Evolutionary conservation across 1,140 invertebrate genomes (phyloP).

Genomic region (Brachionus asplanchnoidis): DNA sequence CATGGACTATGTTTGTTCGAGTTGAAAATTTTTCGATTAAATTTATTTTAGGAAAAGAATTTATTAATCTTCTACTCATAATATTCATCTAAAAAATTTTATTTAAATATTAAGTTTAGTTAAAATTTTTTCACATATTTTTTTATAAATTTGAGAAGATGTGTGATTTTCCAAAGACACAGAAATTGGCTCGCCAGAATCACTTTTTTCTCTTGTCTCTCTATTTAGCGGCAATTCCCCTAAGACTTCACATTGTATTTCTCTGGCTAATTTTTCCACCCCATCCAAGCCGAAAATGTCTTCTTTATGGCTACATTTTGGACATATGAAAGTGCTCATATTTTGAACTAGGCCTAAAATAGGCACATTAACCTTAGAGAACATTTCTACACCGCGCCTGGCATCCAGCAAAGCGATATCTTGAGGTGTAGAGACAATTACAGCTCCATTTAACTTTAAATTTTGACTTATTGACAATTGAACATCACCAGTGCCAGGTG

Average conservation of each 20-base stretch:
- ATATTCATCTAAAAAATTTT: constrained; percentile 42
- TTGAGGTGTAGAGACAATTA: constrained; percentile 37
- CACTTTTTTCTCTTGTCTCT: constrained; percentile 65
- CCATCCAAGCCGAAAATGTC: constrained; percentile 34
- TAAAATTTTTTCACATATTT: constrained; percentile 37
- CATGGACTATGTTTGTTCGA: not conserved
- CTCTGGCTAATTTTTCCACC: not conserved
- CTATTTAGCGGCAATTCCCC: constrained; percentile 67
- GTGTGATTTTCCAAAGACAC: constrained; percentile 61
- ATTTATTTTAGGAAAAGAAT: not conserved
- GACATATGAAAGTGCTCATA: constrained; percentile 14
- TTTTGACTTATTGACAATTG: constrained; percentile 62
- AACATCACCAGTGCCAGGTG: constrained; percentile 40
- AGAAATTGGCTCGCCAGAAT: constrained; percentile 69
- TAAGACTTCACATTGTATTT: not conserved
- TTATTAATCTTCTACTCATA: not conserved
- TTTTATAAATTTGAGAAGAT: not conserved
- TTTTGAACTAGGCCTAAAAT: constrained; percentile 35
- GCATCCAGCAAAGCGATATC: constrained; percentile 22
- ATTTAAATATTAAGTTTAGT: constrained; percentile 20
- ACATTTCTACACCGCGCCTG: constrained; percentile 20
- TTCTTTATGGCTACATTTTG: constrained; percentile 24
- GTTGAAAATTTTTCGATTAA: constrained; percentile 13
- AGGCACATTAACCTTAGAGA: not conserved
- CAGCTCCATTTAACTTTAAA: constrained; percentile 62